phyloP scores from a whole-genome alignment of 64 coral and sea anemone genomes.

The Stichodactyla helianthus region DNA sequence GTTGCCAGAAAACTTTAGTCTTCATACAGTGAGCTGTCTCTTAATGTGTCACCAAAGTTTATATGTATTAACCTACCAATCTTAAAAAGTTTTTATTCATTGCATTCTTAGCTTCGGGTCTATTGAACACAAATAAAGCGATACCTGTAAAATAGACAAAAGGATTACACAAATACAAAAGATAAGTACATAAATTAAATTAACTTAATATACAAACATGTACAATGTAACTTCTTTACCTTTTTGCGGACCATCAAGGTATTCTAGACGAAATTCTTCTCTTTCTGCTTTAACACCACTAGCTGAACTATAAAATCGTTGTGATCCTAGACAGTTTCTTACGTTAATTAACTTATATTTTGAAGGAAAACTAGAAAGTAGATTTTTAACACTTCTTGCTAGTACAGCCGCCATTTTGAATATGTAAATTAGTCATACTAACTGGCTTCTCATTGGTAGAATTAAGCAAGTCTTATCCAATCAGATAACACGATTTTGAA shows the following conservation, averaged over 20 bases:
- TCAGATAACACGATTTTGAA: not conserved
- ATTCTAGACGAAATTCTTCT: slow-evolving; percentile 61
- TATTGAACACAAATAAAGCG: slow-evolving; percentile 88
- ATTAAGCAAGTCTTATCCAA: not conserved
- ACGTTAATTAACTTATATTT: not conserved
- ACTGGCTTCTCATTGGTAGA: not conserved
- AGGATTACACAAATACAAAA: not conserved
- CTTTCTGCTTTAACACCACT: not conserved
- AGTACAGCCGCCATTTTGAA: slow-evolving; percentile 18
- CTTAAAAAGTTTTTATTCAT: slow-evolving; percentile 80
- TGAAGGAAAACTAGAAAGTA: not conserved
- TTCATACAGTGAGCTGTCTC: no score
- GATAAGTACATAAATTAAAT: not conserved
- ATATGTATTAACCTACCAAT: slow-evolving; percentile 39
- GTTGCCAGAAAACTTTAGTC: no score
- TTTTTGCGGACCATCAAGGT: slow-evolving; percentile 48
- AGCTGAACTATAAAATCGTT: not conserved
- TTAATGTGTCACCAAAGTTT: not conserved
- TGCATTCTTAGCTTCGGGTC: slow-evolving; percentile 88
- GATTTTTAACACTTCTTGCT: not conserved
- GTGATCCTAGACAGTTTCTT: not conserved
- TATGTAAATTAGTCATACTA: not conserved
- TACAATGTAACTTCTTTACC: not conserved
- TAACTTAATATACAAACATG: not conserved
- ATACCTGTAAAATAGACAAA: slow-evolving; percentile 47